phyloP scores from a whole-genome alignment of 2,797 vertebrate species.

The Anniella stebbinsi region DNA sequence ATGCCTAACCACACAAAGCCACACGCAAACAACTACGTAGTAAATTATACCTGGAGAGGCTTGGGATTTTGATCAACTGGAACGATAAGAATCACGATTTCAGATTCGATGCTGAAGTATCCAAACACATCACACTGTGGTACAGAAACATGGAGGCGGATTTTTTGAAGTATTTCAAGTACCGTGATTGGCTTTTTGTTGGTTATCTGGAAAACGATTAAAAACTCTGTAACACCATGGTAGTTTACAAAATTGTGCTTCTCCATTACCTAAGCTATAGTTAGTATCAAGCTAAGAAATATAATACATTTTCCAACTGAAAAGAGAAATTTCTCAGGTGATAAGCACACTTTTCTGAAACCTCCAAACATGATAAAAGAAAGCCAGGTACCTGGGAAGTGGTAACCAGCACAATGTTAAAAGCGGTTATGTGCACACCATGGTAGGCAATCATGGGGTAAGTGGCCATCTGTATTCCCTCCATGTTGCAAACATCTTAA shows the following conservation, averaged over 20 bases:
- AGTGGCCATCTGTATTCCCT: not conserved
- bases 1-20: rapidly evolving
- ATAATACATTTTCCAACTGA: not conserved
- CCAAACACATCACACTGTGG: constrained; percentile 98
- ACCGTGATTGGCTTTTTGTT: constrained; percentile 90
- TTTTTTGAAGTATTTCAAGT: constrained; percentile 89
- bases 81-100: constrained; percentile 93
- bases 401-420: not conserved
- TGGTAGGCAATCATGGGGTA: not conserved
- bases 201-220: constrained; percentile 83
- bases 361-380: not conserved
- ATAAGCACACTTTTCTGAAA: not conserved
- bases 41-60: constrained; percentile 87
- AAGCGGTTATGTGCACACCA: not conserved
- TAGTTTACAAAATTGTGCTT: constrained; percentile 13
- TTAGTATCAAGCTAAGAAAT: not conserved
- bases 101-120: constrained; percentile 94
- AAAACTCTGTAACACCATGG: not conserved
- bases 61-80: constrained; percentile 93
- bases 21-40: not conserved
- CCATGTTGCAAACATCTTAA: not conserved
- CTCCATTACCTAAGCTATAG: not conserved
- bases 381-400: not conserved
- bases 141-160: constrained; percentile 93
- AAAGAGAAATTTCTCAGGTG: not conserved